Base-by-base conservation (phyloP, 2,888 invertebrate species). In the Brenthis ino region DNA sequence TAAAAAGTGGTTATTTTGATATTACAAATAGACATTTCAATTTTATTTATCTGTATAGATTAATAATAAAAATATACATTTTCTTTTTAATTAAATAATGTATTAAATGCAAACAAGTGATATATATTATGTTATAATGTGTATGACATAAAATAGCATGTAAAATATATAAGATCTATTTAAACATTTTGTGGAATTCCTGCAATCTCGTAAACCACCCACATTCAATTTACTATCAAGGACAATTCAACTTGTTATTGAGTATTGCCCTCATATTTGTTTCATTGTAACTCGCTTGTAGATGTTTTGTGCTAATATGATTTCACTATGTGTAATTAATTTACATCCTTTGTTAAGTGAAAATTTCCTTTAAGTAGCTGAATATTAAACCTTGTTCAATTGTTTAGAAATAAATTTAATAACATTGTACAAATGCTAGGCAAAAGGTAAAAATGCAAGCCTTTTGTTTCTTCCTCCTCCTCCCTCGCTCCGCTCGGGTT, bases 191-290 rank as follows among this genome's bases (percentile, higher is more conserved):
- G 57, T 50, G 33, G 33, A 16, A 57, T 56, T 65, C 50, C n/a
- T 60, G 50, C 50, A 60, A 60, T 50, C 48, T 60, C 60, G 2
- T n/a, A 50, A 50, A 28, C 47, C 54, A 47, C 66, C 60, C 60
- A 67, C 63, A 20, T 51, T 5, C 61, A 56, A 67, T 67, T 66
- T 55, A 55, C 63, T 54, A 20, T 53, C 28, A 55, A 60, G 66
- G 48, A 48, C 48, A 33, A 37, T 33, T 6, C 43, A 57, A 28
- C 33, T 58, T 58, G 24, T n/a, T 50, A 50, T 48, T 33, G n/a
- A 60, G 14, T 60, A n/a, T 60, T 60, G 60, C n/a, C 37, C 37
- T 43, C 37, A 11, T 43, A 43, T 11, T 3, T 11, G 37, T 43
- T 43, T 8, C 37, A 12, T 48, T 14, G 14, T 12, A 20, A 2